Conservation (phyloP, 1,140 invertebrate species). For the Leptinotarsa lineolata region DNA sequence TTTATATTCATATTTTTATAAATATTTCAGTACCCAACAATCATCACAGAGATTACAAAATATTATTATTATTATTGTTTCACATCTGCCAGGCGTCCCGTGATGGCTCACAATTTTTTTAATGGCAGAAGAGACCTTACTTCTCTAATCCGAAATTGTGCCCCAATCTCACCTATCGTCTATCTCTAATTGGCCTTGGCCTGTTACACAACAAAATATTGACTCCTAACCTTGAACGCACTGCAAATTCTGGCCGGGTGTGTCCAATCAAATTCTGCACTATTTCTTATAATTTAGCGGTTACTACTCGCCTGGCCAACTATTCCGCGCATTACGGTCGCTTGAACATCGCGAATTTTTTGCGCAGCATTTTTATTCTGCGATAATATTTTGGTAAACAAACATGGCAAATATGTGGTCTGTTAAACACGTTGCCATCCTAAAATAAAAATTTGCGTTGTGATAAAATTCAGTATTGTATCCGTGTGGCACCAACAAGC, state of each 20-base stretch:
- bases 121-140: not conserved
- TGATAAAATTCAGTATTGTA: no score
- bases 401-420: not conserved
- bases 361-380: constrained; percentile 19
- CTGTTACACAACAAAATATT: constrained; percentile 34
- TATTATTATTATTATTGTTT: no score
- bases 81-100: no score
- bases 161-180: not conserved
- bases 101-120: not conserved
- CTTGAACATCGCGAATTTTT: constrained; percentile 13
- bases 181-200: constrained; percentile 23
- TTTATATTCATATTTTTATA: no score
- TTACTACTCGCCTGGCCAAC: not conserved
- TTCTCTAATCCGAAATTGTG: not conserved
- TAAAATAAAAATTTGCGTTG: not conserved
- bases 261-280: not conserved
- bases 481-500: no score
- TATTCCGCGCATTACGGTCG: not conserved
- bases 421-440: not conserved
- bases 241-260: constrained; percentile 6
- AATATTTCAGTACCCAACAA: no score
- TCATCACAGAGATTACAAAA: no score
- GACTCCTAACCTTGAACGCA: constrained; percentile 32
- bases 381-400: constrained; percentile 5
- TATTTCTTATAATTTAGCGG: not conserved